Base-by-base conservation (phyloP, 1,140 invertebrate species). In the Musca vetustissima region DNA sequence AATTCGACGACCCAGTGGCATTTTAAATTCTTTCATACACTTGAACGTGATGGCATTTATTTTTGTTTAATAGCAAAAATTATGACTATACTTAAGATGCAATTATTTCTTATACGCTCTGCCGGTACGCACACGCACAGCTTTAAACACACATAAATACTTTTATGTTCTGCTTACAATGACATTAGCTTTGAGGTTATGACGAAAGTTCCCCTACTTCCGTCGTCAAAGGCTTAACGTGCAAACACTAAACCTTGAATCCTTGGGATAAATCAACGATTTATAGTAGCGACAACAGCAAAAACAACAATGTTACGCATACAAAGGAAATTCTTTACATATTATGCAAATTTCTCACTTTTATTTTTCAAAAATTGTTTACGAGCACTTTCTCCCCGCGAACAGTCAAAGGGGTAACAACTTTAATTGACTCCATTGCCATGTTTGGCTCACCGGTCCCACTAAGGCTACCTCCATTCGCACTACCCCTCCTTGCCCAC, bases 51-150 rank as follows among this genome's bases (percentile, higher is more conserved):
- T 43, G 36, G 36, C 11, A 43, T 43, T 43, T 43, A 43, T 13
- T 43, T 43, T 61, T 61, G 36, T 17, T 61, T 61, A 61, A 61
- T 61, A 61, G 28, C 57, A 61, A 43, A n/a, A 61, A 61, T 61
- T 61, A 61, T 61, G 57, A 61, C 57, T n/a, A 61, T 61, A 61
- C 57, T 61, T 61, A 61, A 61, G 57, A 36, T 61, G 19, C 57
- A 61, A 61, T 61, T 61, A 61, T 61, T 61, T 43, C 57, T 61
- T 61, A 24, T 61, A 61, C 21, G 28, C 17, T 19, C 17, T 21
- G 36, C 32, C n/a, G n/a, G 22, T 9, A 52, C 17, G 21, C 17
- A 52, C 49, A 52, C 17, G 9, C 17, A 15, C 48, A 15, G 1
- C 13, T 17, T 22, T 17, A 61, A 36, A 57, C 24, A 32, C 8